Evolutionary conservation across 92 coral and sea anemone species (phyloP).

Genomic region (Hydrozoanthus gracilis): DNA sequence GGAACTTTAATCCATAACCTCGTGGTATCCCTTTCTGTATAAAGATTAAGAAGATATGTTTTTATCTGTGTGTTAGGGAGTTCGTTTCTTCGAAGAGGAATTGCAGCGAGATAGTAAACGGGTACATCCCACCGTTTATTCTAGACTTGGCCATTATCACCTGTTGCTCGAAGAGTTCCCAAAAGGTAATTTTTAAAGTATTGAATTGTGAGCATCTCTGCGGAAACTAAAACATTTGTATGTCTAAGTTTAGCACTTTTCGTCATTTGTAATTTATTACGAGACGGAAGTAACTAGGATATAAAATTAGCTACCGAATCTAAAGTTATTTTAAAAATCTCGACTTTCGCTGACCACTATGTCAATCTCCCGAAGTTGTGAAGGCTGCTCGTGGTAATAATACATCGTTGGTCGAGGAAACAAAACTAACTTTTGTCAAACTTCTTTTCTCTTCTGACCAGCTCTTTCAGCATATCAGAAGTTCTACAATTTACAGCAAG

Average conservation of each 20-base stretch:
- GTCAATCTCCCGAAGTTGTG: too few species aligned
- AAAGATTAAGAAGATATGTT: not conserved
- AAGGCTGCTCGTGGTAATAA: not conserved
- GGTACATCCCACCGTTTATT: slow-evolving; percentile 83
- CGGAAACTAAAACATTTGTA: slow-evolving; percentile 31
- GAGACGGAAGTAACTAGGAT: slow-evolving; percentile 27
- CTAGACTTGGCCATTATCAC: slow-evolving; percentile 98
- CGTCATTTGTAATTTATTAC: slow-evolving; percentile 15
- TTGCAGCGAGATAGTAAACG: slow-evolving; percentile 78
- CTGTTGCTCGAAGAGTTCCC: slow-evolving; percentile 96
- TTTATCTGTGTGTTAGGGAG: slow-evolving; percentile 72
- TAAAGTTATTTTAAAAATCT: too few species aligned
- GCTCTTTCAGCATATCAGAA: slow-evolving; percentile 98
- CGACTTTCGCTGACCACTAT: too few species aligned
- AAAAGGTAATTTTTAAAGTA: slow-evolving; percentile 74
- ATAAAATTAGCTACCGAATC: slow-evolving; percentile 24
- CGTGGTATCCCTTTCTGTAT: slow-evolving; percentile 50
- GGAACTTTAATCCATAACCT: slow-evolving; percentile 19
- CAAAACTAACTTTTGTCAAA: not conserved
- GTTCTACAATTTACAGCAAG: slow-evolving; percentile 90
- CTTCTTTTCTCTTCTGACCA: slow-evolving; percentile 44
- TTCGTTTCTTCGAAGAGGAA: slow-evolving; percentile 84
- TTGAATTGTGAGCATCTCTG: slow-evolving; percentile 12
- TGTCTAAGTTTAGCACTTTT: slow-evolving; percentile 28
- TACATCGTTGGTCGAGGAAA: not conserved